These are phyloP conservation scores for Epistrophe eligans DNA, from an alignment of 2,888 invertebrate species.

Conservation along the genomic window DNA sequence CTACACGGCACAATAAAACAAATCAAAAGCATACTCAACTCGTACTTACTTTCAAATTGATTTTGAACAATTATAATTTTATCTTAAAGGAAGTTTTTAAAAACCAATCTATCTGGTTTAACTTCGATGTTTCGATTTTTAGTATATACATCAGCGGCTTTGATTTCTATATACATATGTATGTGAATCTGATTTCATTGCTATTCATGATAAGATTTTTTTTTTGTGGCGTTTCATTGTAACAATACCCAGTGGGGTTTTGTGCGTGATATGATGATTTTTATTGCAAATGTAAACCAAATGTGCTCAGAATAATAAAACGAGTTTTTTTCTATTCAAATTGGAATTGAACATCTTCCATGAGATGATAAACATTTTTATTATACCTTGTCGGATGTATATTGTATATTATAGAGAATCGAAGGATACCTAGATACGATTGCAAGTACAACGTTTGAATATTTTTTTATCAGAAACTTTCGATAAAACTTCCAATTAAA, in stretches of 20 bases:
- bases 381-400: neutral
- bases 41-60: constrained; percentile 22
- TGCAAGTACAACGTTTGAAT: no score
- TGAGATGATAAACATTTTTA: constrained; percentile 5
- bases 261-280: constrained; percentile 9
- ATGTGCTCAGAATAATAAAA: constrained; percentile 11
- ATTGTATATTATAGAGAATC: neutral
- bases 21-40: neutral
- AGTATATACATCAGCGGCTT: neutral
- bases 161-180: neutral
- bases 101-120: neutral
- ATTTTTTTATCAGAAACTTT: neutral
- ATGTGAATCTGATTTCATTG: neutral
- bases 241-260: constrained; percentile 11
- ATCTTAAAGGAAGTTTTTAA: neutral
- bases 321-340: neutral
- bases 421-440: neutral
- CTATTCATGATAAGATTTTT: constrained; percentile 18
- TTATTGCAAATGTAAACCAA: constrained; percentile 18
- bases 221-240: neutral
- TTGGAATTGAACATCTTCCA: neutral
- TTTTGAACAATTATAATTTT: constrained; percentile 13
- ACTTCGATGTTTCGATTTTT: neutral
- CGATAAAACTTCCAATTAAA: neutral
- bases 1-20: neutral